Percentiles rank a stretch among this genome's conserved stretches.
Conservation (phyloP, 2,888 invertebrate species). For the Spilosoma lubricipeda region DNA sequence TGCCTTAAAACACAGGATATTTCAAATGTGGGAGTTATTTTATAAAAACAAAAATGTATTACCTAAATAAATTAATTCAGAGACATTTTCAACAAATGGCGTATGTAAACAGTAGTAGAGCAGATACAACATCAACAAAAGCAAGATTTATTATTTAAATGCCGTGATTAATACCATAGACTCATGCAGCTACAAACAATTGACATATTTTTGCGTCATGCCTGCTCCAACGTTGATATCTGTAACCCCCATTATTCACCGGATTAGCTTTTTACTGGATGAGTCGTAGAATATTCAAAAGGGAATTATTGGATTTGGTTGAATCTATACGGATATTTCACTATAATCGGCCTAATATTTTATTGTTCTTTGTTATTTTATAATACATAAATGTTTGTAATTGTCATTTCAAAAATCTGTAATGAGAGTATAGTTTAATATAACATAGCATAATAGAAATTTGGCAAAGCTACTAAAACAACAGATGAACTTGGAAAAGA, state of each 20-base stretch:
- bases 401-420: not conserved
- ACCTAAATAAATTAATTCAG: slow-evolving; percentile 8
- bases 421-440: not conserved
- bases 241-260: slow-evolving; percentile 82
- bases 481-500: too few species aligned
- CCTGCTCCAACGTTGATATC: slow-evolving; percentile 80
- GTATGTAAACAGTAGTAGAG: slow-evolving; percentile 44
- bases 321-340: slow-evolving; percentile 64
- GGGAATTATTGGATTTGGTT: slow-evolving; percentile 80
- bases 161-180: slow-evolving; percentile 66
- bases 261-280: slow-evolving; percentile 84
- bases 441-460: too few species aligned
- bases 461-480: too few species aligned
- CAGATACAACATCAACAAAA: slow-evolving; percentile 67
- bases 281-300: slow-evolving; percentile 83
- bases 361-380: slow-evolving; percentile 33
- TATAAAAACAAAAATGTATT: not conserved
- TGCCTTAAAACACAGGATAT: not conserved
- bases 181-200: slow-evolving; percentile 67
- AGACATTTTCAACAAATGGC: not conserved
- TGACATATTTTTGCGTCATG: slow-evolving; percentile 79
- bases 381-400: slow-evolving; percentile 3
- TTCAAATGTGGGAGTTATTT: not conserved
- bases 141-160: slow-evolving; percentile 69
- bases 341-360: slow-evolving; percentile 55